Base-by-base conservation (phyloP, 2,113 vertebrate genomes). In the Rhinoptilus africanus region DNA sequence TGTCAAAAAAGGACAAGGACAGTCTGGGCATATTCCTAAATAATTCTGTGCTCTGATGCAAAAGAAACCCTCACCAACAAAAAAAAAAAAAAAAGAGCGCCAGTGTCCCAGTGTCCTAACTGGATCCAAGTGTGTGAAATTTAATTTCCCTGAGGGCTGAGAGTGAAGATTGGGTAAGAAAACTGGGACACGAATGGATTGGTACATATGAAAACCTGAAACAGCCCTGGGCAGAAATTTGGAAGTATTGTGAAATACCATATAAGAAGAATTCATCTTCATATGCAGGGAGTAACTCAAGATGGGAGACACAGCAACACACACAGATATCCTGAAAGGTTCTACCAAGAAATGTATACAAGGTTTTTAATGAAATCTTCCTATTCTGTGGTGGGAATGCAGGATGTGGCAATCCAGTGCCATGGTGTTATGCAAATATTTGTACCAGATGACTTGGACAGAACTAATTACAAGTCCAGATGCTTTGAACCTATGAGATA, bases 121-220 rank as follows among this genome's bases (percentile, higher is more conserved):
- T 96, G 85, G 71, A 95, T 93, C 79, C 75, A 96, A 96, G 91
- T 91, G 94, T 97, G 96, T 89, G 92, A 97, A 96, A 95, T 96
- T 94, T 96, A 91, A 95, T 96, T 95, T 97, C 92, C 92, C 93
- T 89, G 72, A 96, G 90, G 96, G 93, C 56, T 96, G 85, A 95
- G 85, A 89, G 64, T 75, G 48, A 95, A 93, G 93, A 95, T 97
- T 97, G 95, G 91, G 97, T 75, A 97, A 97, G 96, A 93, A 93
- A 97, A 96, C 93, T 89, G 92, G 92, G 96, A 95, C 96, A 95
- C 30, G 1, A 97, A 94, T 87, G 93, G 92, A 93, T 95, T 95
- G 97, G 96, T 95, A 96, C 94, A 91, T 87, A 96, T 64, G 76
- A 93, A 97, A 96, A 95, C 88, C 83, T 93, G 91, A 96, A 96